phyloP scores from a whole-genome alignment of 2,797 vertebrate genomes.

The Microctenopoma stevenorrisi region DNA sequence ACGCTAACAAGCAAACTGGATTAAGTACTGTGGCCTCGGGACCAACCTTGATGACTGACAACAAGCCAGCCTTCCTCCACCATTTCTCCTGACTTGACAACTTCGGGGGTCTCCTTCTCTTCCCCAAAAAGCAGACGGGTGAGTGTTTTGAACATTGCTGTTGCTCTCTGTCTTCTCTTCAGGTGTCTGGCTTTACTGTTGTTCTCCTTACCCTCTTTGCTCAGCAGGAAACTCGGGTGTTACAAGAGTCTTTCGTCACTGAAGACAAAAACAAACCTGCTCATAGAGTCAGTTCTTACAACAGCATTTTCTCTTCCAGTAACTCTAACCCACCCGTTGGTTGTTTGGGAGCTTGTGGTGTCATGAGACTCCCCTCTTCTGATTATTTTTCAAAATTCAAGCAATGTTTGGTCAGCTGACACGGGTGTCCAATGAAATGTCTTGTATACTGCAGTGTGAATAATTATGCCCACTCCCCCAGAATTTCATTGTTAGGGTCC shows the following conservation, averaged over 20 bases:
- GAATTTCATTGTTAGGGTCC: constrained; percentile 69
- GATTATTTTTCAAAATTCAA: constrained; percentile 50
- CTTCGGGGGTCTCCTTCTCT: constrained; percentile 69
- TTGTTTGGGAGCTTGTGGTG: constrained; percentile 20
- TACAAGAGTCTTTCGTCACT: constrained; percentile 22
- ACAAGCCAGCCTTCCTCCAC: constrained; percentile 94
- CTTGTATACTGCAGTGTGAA: constrained; percentile 31
- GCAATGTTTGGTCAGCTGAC: constrained; percentile 63
- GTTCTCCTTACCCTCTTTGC: constrained; percentile 27
- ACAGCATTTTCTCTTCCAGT: background rate
- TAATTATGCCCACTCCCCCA: constrained; percentile 53
- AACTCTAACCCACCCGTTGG: constrained; percentile 23
- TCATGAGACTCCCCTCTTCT: background rate
- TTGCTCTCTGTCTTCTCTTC: constrained; percentile 16
- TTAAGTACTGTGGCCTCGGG: background rate
- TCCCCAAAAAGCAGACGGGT: constrained; percentile 90
- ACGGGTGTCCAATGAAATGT: constrained; percentile 53
- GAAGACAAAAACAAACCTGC: background rate
- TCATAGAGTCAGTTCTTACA: background rate
- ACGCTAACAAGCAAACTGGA: no score
- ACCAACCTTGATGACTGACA: constrained; percentile 90
- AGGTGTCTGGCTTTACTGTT: constrained; percentile 5
- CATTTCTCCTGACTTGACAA: constrained; percentile 79
- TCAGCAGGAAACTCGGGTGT: constrained; percentile 15
- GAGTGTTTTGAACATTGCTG: constrained; percentile 90